Evolutionary conservation across 2,888 invertebrate genomes (phyloP), one percentile per base, ranked within the genome.

Genomic region (Acanthosoma haemorrhoidale): DNA sequence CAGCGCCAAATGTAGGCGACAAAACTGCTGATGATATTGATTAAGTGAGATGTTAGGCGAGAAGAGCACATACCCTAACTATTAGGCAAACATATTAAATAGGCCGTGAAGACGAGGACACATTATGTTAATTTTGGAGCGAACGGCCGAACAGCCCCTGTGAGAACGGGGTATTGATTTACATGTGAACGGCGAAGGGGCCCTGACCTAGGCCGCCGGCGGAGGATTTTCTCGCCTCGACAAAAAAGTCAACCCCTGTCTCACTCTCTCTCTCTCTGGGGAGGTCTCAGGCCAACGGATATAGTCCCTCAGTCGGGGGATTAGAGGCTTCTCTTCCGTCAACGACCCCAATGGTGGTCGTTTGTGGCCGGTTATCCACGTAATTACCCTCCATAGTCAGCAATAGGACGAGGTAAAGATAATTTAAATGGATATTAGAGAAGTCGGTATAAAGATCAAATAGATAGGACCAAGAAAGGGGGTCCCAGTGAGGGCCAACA

Each of bases 131-230:
- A 61, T 34, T 41, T 15, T n/a, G 51, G 25, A 25, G 13, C 13
- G 21, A 36, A 15, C 32, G n/a, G 61, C 18, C 61, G 32, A 61
- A 61, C 32, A 36, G 36, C 61, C n/a, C n/a, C 36, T 61, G 61
- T 61, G 61, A 61, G 61, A 61, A 61, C 34, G 36, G n/a, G 34
- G 38, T n/a, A 3, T 34, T 61, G 61, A 61, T 61, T 61, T 61
- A 61, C 61, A 61, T 61, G 61, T 25, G 61, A 61, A 61, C 34
- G 18, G 61, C 4, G 6, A 21, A 16, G 36, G 61, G 32, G 61
- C 36, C 61, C 21, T 61, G 61, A 61, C 61, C 61, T 61, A 34
- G 34, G 13, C 61, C 36, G 2, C 2, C 1, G 21, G 25, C 5
- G 25, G 51, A 51, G 51, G 51, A 51, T 51, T 51, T 51, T 51